Base-by-base conservation (phyloP, 2,888 invertebrate species). In the Gymnocheta viridis region DNA sequence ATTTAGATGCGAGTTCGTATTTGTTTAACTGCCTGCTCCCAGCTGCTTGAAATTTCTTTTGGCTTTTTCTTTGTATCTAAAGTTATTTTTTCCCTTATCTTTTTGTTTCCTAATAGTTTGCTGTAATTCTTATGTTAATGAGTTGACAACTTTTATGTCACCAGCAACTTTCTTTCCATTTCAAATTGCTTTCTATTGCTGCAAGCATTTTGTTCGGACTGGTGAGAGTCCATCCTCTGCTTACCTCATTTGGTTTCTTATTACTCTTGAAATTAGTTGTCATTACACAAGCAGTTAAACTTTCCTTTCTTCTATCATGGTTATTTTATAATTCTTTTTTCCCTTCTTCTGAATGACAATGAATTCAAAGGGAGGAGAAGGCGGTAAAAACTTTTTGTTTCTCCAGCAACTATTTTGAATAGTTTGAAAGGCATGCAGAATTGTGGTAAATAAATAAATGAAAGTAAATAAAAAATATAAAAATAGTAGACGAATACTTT, bases 41-140 rank as follows among this genome's bases (percentile, higher is more conserved):
- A 79, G 67, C 44, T 76, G 47, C 41, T 72, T 51, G 41, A 58
- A 62, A 73, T 41, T 60, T 67, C 24, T 66, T n/a, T 27, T 49
- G 17, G 22, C 38, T 24, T 38, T 24, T 49, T 49, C 24, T 47
- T 14, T 73, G 29, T 17, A 27, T 44, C n/a, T 32, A 2, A 6
- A 14, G 9, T 24, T 17, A 22, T 24, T 62, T 62, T n/a, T 22
- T 22, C 44, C 0, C 22, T 47, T 24, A 6, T 22, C 1, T 29
- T 51, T 41, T 69, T 27, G 9, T 38, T 54, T 62, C 62, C 56
- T 62, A 67, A 69, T 60, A 67, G 69, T 49, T n/a, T 69, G 60
- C 56, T 76, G 82, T 77, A 81, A 78, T 81, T 81, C 73, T 84
- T 69, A 84, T 84, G 81, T 81, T 84, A 84, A 84, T 84, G 84